phyloP scores from a whole-genome alignment of 2,888 invertebrate species.

The Pegoplata infirma region DNA sequence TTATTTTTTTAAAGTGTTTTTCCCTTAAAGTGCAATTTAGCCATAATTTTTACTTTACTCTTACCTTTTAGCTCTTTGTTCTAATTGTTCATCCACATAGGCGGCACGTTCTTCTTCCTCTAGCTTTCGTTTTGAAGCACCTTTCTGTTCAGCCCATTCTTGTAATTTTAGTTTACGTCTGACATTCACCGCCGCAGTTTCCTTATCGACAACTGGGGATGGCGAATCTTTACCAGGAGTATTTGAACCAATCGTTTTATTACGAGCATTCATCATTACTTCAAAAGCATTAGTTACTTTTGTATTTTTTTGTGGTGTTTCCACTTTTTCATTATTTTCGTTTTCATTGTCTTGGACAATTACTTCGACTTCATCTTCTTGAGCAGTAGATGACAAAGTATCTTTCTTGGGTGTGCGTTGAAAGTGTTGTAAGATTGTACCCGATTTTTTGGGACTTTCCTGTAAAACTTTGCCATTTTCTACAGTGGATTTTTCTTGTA shows the following conservation, averaged over 20 bases:
- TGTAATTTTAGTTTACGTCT: constrained; percentile 80
- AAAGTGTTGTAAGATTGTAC: constrained; percentile 68
- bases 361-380: constrained; percentile 1
- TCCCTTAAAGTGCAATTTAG: too few relatives aligned
- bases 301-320: constrained; percentile 42
- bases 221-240: constrained; percentile 80
- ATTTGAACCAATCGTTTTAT: constrained; percentile 82
- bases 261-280: constrained; percentile 83
- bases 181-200: constrained; percentile 61
- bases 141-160: constrained; percentile 83
- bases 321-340: constrained; percentile 7
- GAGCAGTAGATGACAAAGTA: too few relatives aligned
- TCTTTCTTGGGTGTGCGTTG: constrained; percentile 66
- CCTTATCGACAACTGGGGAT: constrained; percentile 33
- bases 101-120: constrained; percentile 81
- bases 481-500: constrained; percentile 68
- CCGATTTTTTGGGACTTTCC: constrained; percentile 43
- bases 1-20: too few relatives aligned
- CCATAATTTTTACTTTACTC: background rate
- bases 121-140: constrained; percentile 81
- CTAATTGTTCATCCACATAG: constrained; percentile 81
- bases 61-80: constrained; percentile 81
- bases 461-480: constrained; percentile 65
- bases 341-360: background rate
- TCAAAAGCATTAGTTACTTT: constrained; percentile 81